Base-by-base conservation (phyloP, 2,888 invertebrate species). In the Coelinius sp. region DNA sequence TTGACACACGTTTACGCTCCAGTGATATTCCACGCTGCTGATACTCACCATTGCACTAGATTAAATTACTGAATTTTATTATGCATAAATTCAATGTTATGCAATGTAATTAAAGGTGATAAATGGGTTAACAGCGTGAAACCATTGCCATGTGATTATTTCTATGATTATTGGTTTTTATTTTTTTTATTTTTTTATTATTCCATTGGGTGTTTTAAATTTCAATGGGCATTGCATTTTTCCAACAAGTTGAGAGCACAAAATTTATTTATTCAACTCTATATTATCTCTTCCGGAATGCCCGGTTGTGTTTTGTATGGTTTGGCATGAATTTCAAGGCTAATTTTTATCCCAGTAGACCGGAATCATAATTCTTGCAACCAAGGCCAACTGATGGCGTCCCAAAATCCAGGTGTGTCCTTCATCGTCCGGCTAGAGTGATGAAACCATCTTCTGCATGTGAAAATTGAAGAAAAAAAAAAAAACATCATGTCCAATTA, bases 341-440 rank as follows among this genome's bases (percentile, higher is more conserved):
- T 83, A 79, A 80, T 80, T 81, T 81, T 84, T 83, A 80, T 81
- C 81, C 46, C 65, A 46, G 68, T 68, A 68, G 82, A 81, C 84
- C 82, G 81, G 83, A 84, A 83, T 83, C 81, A 82, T 82, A 82
- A 78, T 80, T 80, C 78, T 78, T 78, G 31, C 49, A 78, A 78
- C 77, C 80, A 83, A 83, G 83, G 82, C 79, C 81, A 53, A 22
- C 25, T 17, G 64, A 64, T 64, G 38, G 63, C 27, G 49, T 35
- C 24, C 22, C 22, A 52, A 46, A 62, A 35, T 31, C 20, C 52
- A 22, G 46, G 25, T 41, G 41, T 63, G 63, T 20, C 52, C 69
- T 56, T 56, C 56, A n/a, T 7, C 20, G 49, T 49, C 31, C 24
- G 52, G 27, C 12, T 27, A n/a, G n/a, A 56, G 17, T 56, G 56